Percentiles rank a stretch among this genome's conserved stretches.
phyloP scores from a whole-genome alignment of 2,888 invertebrate species.

The Papilio elwesi region DNA sequence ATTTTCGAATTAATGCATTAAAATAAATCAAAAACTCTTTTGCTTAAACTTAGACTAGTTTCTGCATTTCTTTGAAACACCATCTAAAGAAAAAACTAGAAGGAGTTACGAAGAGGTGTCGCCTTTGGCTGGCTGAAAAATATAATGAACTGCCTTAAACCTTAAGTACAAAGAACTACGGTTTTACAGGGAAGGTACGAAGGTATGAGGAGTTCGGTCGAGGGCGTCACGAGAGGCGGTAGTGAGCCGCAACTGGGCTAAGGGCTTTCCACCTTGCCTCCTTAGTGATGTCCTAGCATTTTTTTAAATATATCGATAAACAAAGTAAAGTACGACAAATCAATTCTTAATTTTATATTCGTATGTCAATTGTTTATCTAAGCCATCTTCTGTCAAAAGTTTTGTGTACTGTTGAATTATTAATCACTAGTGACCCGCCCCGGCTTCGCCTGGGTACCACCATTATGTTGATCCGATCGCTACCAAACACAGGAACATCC shows the following conservation, averaged over 20 bases:
- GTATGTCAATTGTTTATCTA: too few relatives aligned
- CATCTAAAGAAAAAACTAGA: constrained; percentile 36
- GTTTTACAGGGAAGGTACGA: constrained; percentile 47
- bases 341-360: too few relatives aligned
- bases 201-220: constrained; percentile 53
- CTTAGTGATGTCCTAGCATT: constrained; percentile 52
- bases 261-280: constrained; percentile 64
- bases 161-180: constrained; percentile 39
- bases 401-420: too few relatives aligned
- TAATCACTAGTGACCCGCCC: too few relatives aligned
- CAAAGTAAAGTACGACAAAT: too few relatives aligned
- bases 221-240: constrained; percentile 55
- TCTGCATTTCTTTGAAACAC: constrained; percentile 27
- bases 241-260: constrained; percentile 68
- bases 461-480: too few relatives aligned
- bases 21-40: background rate
- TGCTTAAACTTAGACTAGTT: constrained; percentile 3
- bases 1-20: background rate
- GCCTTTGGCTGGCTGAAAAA: constrained; percentile 35
- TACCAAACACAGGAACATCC: too few relatives aligned
- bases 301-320: constrained; percentile 37
- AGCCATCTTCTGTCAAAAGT: too few relatives aligned
- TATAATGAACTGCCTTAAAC: constrained; percentile 38
- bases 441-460: too few relatives aligned
- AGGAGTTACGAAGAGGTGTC: constrained; percentile 32